Conservation (phyloP, 2,113 vertebrate species). For the Thryonomys swinderianus region DNA sequence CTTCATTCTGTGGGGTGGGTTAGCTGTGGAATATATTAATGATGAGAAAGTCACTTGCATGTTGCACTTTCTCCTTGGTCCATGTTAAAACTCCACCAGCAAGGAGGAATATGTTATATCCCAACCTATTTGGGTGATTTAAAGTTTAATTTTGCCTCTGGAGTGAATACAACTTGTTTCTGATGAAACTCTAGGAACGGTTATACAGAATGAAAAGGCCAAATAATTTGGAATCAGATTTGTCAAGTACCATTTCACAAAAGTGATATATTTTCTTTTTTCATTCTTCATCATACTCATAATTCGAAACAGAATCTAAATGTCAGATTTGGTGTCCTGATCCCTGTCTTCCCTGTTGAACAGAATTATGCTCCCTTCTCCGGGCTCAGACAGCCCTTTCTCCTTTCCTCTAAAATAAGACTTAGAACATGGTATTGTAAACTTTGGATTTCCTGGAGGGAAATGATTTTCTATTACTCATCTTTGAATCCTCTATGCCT, state of each 20-base stretch:
- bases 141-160: constrained; percentile 52
- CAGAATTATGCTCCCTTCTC: background rate
- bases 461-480: constrained; percentile 38
- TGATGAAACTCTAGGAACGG: constrained; percentile 50
- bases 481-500: constrained; percentile 5
- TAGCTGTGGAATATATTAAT: background rate
- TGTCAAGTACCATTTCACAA: constrained; percentile 61
- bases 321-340: background rate
- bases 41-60: background rate
- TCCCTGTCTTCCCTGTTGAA: background rate
- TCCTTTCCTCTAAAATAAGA: constrained; percentile 45
- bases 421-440: background rate
- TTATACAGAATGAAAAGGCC: constrained; percentile 48
- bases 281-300: constrained; percentile 32
- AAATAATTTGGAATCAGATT: constrained; percentile 67
- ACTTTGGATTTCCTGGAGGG: constrained; percentile 40
- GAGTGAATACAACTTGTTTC: constrained; percentile 29
- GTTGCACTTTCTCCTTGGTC: background rate
- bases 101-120: constrained; percentile 13
- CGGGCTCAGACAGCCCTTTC: background rate
- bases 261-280: constrained; percentile 53
- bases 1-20: background rate
- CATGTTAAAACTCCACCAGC: background rate
- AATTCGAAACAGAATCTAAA: constrained; percentile 57
- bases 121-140: background rate